A percentile compares a stretch with the other conserved stretches of the same genome.
These are phyloP conservation scores for Anadara kagoshimensis DNA, from an alignment of 1,140 invertebrate genomes.

Conservation along the genomic window DNA sequence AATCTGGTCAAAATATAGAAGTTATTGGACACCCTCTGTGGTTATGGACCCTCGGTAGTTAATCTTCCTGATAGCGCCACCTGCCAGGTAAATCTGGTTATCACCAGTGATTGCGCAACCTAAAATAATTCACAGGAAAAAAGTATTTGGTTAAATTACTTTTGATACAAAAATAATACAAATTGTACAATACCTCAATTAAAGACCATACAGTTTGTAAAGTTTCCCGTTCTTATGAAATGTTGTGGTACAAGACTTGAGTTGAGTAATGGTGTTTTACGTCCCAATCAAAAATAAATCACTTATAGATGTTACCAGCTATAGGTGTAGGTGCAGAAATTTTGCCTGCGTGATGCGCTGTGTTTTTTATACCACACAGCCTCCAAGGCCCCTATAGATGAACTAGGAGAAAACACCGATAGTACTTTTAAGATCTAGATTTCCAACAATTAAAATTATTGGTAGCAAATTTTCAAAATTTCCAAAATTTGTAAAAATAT, in stretches of 20 bases:
- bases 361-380: no score
- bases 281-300: no score
- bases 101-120: conserved; percentile 71
- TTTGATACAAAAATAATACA: background rate
- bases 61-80: conserved; percentile 74
- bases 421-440: no score
- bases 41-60: conserved; percentile 69
- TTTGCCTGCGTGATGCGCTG: no score
- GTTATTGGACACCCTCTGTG: conserved; percentile 67
- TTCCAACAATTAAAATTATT: no score
- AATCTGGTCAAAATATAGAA: conserved; percentile 66
- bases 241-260: background rate
- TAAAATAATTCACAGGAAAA: conserved; percentile 26
- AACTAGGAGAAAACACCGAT: background rate
- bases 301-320: no score
- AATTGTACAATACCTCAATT: background rate
- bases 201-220: background rate
- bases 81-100: conserved; percentile 77
- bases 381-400: no score
- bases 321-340: no score
- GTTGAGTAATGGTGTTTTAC: no score
- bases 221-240: background rate
- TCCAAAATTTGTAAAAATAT: no score
- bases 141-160: background rate
- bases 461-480: no score